Evolutionary conservation across 2,113 vertebrate species (phyloP), one percentile per base, ranked within the genome.

Genomic region (Rhea pennata): DNA sequence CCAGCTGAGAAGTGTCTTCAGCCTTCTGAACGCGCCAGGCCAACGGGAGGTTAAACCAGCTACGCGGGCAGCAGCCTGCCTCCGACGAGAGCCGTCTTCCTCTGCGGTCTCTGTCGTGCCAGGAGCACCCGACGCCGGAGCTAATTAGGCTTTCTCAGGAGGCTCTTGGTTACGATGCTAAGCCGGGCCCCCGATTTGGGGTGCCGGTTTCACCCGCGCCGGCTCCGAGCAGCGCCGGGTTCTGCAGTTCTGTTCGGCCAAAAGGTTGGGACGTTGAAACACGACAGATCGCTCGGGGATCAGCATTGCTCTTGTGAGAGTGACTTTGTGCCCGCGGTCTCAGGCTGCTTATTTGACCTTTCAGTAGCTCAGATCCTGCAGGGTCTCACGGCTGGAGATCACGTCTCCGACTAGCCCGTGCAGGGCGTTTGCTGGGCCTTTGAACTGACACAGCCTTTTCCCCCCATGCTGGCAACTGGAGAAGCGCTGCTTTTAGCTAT

Each of bases 241-340:
- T 46, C 58, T 16, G 40, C 20, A 51, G 48, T 40, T 36, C 36
- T 69, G 48, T 5, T 27, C 21, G 21, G 80, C 24, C 7, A 29
- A 16, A 48, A 78, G 8, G 13, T 53, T 89, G 40, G 3, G 10
- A 39, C 2, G 2, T n/a, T 36, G 44, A 29, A 50, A 17, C 5
- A n/a, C 20, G 40, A 7, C 39, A 23, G 26, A 19, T 27, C 1
- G 0, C 11, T 36, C 29, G 0, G 27, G 29, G 19, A 13, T 42
- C 80, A n/a, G 33, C 53, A 86, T 67, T 62, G 14, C 59, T 33
- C 11, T 6, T 12, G 17, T 27, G 27, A 48, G 26, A 24, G 65
- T 5, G n/a, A 27, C 39, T 54, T 62, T 15, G 44, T 66, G 44
- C 33, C 48, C 2, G 0, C 17, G 11, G 10, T 4, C 12, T 4